Base-by-base conservation (phyloP, 1,140 invertebrate genomes). In the Cephus cinctus region DNA sequence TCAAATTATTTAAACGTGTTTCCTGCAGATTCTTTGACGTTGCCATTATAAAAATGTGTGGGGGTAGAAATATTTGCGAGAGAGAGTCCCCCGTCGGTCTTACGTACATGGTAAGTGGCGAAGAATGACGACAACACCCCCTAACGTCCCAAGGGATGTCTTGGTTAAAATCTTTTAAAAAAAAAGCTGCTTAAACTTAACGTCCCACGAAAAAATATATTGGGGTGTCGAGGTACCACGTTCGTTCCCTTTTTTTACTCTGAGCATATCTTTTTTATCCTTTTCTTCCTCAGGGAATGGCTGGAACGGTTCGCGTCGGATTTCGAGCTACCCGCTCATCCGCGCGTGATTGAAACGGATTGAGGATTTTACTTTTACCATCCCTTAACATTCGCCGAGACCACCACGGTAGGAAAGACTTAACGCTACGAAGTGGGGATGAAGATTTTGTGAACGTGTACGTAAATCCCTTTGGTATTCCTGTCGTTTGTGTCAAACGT, bases 171-270 rank as follows among this genome's bases (percentile, higher is more conserved):
- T 67, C 59, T 54, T 55, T 56, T 54, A 61, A 56, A 25, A 57
- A 57, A 63, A 72, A 72, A 74, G 71, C 68, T 63, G 66, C 71
- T 74, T 74, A 74, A 60, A 58, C 54, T 54, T 57, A 62, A 67
- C 63, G 66, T 69, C 60, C 59, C 59, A 52, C 12, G 6, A 30
- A 36, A 36, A 36, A n/a, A n/a, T n/a, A n/a, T n/a, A n/a, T n/a
- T n/a, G n/a, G n/a, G n/a, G n/a, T n/a, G n/a, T n/a, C n/a, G n/a
- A n/a, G n/a, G 11, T 18, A 4, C 34, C 9, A 11, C 27, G 27
- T 3, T 30, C 27, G 9, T 12, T 30, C 27, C 12, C 27, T 30
- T 12, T 30, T 12, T 12, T 30, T 30, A 30, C 12, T 30, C 27
- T 30, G 8, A 30, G 9, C 12, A 9, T 30, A 8, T 18, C 15